These are phyloP conservation scores for Fragum sueziense DNA, from an alignment of 2,888 invertebrate species.

Conservation along the genomic window DNA sequence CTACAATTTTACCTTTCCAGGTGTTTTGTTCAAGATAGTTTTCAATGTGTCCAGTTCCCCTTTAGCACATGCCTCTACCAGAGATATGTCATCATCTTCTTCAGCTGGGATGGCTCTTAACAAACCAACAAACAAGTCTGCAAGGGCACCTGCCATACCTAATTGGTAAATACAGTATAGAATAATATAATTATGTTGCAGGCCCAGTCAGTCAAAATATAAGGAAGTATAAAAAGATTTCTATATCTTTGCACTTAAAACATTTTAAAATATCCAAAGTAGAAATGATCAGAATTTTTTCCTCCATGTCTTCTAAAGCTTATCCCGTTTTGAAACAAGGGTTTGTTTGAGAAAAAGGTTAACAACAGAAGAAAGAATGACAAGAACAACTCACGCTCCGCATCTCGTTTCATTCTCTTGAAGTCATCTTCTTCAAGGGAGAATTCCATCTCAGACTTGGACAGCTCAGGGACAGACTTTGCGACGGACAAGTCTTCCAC, in stretches of 20 bases:
- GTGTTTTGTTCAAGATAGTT: constrained; percentile 42
- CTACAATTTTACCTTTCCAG: constrained; percentile 59
- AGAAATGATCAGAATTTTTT: too few species aligned
- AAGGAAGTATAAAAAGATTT: too few species aligned
- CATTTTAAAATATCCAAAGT: too few species aligned
- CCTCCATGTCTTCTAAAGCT: too few species aligned
- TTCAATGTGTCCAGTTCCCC: constrained; percentile 57
- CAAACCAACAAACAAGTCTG: constrained; percentile 61
- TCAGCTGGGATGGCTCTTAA: constrained; percentile 43
- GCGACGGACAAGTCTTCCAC: constrained; percentile 42
- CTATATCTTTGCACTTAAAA: too few species aligned
- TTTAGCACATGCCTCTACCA: constrained; percentile 64
- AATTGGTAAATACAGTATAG: too few species aligned
- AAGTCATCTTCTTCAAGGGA: constrained; percentile 36
- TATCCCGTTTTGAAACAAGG: too few species aligned
- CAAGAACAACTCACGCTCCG: constrained; percentile 48
- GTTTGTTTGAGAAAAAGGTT: too few species aligned
- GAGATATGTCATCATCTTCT: constrained; percentile 35
- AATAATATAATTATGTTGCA: too few species aligned
- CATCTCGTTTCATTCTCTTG: constrained; percentile 33
- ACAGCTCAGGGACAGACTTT: constrained; percentile 39
- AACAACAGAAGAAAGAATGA: too few species aligned
- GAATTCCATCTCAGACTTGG: constrained; percentile 44
- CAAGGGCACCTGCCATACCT: constrained; percentile 61
- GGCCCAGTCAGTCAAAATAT: too few species aligned